Conservation (phyloP, 2,888 invertebrate genomes). For the Merodon equestris region DNA sequence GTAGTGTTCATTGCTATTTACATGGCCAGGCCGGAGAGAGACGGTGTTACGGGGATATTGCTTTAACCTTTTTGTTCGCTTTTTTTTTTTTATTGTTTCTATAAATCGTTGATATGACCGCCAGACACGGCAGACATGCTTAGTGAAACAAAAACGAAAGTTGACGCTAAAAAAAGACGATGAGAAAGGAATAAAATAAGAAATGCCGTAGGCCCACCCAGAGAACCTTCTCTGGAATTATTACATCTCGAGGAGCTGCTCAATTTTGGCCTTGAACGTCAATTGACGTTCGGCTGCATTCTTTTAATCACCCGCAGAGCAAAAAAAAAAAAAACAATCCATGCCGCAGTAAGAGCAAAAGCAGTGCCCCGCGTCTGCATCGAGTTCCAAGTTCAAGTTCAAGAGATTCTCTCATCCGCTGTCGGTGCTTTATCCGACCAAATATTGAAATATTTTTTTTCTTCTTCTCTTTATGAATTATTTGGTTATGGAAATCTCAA, state of each 20-base stretch:
- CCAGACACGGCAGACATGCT: conserved; percentile 47
- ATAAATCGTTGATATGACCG: conserved; percentile 57
- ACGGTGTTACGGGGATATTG: not conserved
- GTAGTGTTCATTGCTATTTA: conserved; percentile 2
- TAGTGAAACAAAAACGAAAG: conserved; percentile 56
- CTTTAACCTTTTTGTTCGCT: conserved; percentile 18
- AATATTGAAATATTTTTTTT: conserved; percentile 46
- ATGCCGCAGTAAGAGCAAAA: conserved; percentile 26
- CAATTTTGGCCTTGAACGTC: not conserved
- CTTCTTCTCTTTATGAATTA: conserved; percentile 27
- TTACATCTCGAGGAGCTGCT: too few species aligned
- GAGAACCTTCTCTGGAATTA: not conserved
- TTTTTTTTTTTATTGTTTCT: conserved; percentile 4
- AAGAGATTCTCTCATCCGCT: conserved; percentile 75
- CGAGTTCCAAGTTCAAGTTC: conserved; percentile 77
- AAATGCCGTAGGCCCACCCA: not conserved
- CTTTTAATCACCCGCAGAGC: conserved; percentile 1
- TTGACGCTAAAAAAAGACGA: conserved; percentile 20
- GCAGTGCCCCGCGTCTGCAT: conserved; percentile 50
- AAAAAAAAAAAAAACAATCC: conserved; percentile 8
- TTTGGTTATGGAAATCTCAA: conserved; percentile 59
- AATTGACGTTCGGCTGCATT: conserved; percentile 33
- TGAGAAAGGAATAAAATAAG: conserved; percentile 18
- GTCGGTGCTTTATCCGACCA: conserved; percentile 59
- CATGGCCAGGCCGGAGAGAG: conserved; percentile 12